Conservation (phyloP, 2,797 vertebrate species). For the Synanceia verrucosa region DNA sequence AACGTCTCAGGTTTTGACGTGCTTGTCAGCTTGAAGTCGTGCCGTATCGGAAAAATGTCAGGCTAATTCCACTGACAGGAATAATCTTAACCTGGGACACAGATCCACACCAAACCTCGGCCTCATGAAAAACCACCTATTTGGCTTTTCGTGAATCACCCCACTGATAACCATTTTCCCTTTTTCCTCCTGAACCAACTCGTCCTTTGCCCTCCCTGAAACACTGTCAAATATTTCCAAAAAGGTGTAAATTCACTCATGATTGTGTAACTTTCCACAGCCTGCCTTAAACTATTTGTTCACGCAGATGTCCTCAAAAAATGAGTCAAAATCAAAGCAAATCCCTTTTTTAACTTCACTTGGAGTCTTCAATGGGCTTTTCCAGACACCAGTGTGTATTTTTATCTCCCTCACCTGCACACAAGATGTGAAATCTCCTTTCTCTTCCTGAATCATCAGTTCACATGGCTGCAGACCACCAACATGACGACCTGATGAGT, state of each 20-base stretch:
- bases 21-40: background rate
- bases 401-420: background rate
- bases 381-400: background rate
- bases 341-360: slow-evolving; percentile 1
- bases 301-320: slow-evolving; percentile 22
- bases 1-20: background rate
- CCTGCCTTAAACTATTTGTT: slow-evolving; percentile 26
- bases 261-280: slow-evolving; percentile 45
- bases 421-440: slow-evolving; percentile 6
- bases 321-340: background rate
- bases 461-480: background rate
- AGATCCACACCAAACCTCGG: slow-evolving; percentile 49
- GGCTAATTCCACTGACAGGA: slow-evolving; percentile 22
- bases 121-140: slow-evolving; percentile 43
- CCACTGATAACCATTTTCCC: slow-evolving; percentile 44
- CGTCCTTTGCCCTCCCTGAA: slow-evolving; percentile 33
- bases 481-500: background rate
- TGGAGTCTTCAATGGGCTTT: background rate
- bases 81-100: slow-evolving; percentile 33
- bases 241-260: slow-evolving; percentile 31
- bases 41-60: background rate
- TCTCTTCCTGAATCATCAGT: slow-evolving; percentile 8
- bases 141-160: slow-evolving; percentile 60
- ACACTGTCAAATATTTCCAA: slow-evolving; percentile 46
- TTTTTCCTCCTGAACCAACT: slow-evolving; percentile 36